Base-by-base conservation (phyloP, 2,888 invertebrate genomes). In the Pemphredon lugubris region DNA sequence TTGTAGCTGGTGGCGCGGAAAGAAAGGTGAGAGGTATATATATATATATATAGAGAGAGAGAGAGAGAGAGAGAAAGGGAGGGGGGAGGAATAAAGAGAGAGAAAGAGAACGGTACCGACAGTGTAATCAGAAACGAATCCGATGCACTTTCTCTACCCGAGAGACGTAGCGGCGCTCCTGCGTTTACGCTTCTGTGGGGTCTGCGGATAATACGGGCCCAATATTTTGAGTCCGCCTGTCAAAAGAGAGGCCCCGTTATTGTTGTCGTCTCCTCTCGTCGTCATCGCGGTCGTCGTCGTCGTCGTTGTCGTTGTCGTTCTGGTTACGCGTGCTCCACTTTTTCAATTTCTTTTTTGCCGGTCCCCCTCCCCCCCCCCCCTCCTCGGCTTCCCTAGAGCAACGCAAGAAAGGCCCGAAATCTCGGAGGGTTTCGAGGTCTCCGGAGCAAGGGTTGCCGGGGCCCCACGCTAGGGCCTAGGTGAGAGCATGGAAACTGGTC, bases 401-500 rank as follows among this genome's bases (percentile, higher is more conserved):
- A 57, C 54, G 55, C 47, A 64, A 32, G 32, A 45, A n/a, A 39
- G 58, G 6, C 34, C 18, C 14, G 68, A 23, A 16, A 16, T 7
- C 50, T 37, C 50, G 66, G 51, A 64, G 64, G 53, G 66, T 65
- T 64, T 34, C 30, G 57, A 37, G 51, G 40, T 39, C 34, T 16
- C 64, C 18, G 26, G 32, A 37, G 37, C 1, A 14, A n/a, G 73
- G 81, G 77, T 79, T 73, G 77, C 30, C 64, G 61, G 65, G n/a
- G 64, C 34, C 60, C 37, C 54, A 32, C 39, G 34, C 51, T 64
- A 60, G 71, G 75, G 72, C 68, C 77, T 82, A 84, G 83, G 76
- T 60, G 77, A 80, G 77, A 79, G 81, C 76, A 82, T 67, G 81
- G 83, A 84, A 84, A 85, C 85, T 85, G 85, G 85, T 84, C 84